A percentile compares a stretch with the other conserved stretches of the same genome.
Conservation (phyloP, 2,888 invertebrate species). For the Microplitis manilae region DNA sequence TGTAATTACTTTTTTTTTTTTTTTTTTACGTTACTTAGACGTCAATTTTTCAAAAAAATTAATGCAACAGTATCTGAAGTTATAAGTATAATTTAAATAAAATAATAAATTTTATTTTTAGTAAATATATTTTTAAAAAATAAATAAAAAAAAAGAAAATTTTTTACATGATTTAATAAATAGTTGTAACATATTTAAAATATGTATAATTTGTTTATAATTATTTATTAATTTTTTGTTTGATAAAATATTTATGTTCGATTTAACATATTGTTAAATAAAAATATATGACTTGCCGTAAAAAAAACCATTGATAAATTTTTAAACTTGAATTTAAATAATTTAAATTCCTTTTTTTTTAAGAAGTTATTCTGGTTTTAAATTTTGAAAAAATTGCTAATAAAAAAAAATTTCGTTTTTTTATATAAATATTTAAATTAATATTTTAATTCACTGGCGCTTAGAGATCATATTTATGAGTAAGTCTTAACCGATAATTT, state of each 20-base stretch:
- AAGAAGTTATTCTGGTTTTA: neutral
- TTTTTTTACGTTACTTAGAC: neutral
- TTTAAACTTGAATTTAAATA: no score
- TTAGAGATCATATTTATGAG: neutral
- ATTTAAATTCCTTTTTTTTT: neutral
- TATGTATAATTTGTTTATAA: neutral
- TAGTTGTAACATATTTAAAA: neutral
- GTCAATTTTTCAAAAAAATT: neutral
- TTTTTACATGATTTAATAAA: neutral
- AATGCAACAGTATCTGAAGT: neutral
- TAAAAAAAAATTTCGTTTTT: neutral
- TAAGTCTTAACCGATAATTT: neutral
- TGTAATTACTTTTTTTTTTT: neutral
- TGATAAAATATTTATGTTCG: neutral
- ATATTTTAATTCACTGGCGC: neutral
- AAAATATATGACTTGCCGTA: no score
- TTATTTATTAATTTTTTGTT: neutral
- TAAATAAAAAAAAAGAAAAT: neutral
- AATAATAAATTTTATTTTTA: no score
- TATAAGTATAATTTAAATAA: neutral
- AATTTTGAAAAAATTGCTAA: neutral
- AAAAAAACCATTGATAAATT: no score
- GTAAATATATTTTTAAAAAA: neutral
- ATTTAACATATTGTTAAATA: no score
- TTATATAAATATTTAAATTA: no score